Evolutionary conservation across 1,140 invertebrate genomes (phyloP).

Genomic region (Atta cephalotes): DNA sequence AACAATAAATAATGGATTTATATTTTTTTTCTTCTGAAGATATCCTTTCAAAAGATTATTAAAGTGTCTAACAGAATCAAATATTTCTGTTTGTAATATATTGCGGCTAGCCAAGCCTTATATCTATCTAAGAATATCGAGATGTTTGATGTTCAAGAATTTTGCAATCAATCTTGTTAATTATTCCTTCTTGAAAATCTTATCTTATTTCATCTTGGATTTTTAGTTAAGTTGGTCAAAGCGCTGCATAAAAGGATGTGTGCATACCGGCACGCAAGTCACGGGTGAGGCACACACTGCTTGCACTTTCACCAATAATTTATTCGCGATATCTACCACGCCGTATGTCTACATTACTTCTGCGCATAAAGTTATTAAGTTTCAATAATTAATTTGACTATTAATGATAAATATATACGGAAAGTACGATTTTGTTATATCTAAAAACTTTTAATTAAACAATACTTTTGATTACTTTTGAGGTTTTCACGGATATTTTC

Average conservation of each 20-base stretch:
- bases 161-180: conserved; percentile 30
- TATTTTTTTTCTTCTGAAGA: background rate
- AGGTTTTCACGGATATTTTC: too few species aligned
- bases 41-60: background rate
- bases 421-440: too few species aligned
- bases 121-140: background rate
- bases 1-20: background rate
- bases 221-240: conserved; percentile 71
- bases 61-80: background rate
- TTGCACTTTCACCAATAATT: conserved; percentile 49
- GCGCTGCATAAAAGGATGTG: conserved; percentile 50
- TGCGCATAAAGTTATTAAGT: background rate
- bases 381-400: background rate
- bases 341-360: conserved; percentile 1
- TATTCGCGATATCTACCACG: conserved; percentile 10
- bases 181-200: conserved; percentile 18
- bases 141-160: background rate
- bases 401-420: background rate
- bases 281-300: background rate
- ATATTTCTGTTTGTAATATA: background rate
- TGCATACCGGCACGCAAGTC: background rate
- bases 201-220: conserved; percentile 37
- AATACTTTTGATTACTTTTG: too few species aligned
- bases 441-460: too few species aligned
- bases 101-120: background rate